Conservation (phyloP, 2,797 vertebrate genomes). For the Sylvia borin region DNA sequence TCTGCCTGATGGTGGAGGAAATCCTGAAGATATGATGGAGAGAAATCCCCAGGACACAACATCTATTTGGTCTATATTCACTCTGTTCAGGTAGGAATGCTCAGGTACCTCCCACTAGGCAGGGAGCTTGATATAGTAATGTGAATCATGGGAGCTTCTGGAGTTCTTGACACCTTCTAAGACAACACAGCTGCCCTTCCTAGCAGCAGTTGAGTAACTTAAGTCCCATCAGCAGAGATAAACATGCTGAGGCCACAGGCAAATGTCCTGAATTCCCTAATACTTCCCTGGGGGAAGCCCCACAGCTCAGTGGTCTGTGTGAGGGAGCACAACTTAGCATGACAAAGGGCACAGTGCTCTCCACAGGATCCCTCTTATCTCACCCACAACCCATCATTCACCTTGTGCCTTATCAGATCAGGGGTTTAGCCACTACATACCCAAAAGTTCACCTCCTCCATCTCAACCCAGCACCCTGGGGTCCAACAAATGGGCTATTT, state of each 20-base stretch:
- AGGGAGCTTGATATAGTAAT: neutral
- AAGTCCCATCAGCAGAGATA: neutral
- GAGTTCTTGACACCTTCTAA: neutral
- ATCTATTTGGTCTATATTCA: neutral
- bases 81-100: neutral
- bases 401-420: neutral
- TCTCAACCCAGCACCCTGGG: neutral
- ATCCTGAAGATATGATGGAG: neutral
- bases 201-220: neutral
- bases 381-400: neutral
- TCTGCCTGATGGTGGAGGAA: neutral
- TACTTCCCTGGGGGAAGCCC: fast-evolving
- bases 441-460: neutral
- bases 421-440: neutral
- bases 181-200: neutral
- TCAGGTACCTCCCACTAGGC: fast-evolving
- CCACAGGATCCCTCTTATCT: neutral
- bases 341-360: neutral
- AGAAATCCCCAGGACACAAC: neutral
- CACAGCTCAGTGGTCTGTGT: neutral
- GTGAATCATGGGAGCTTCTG: neutral
- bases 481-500: neutral
- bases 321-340: neutral
- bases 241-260: neutral
- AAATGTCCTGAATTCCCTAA: neutral